Evolutionary conservation across 2,888 invertebrate genomes (phyloP).

Genomic region (Cenopis cana): DNA sequence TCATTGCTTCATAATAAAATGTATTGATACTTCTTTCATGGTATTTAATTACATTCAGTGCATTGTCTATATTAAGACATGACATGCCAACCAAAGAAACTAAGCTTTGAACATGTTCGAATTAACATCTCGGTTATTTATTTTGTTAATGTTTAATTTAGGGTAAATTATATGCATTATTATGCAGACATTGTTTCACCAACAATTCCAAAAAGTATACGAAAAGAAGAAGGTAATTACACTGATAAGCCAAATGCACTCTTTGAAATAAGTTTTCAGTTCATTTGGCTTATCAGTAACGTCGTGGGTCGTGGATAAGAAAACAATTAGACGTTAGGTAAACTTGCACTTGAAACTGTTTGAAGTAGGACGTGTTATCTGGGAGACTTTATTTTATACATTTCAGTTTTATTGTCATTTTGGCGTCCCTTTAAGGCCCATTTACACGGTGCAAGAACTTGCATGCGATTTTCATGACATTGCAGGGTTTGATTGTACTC

Average conservation of each 20-base stretch:
- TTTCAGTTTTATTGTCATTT: too few species aligned
- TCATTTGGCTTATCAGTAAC: slow-evolving; percentile 26
- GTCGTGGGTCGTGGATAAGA: background rate
- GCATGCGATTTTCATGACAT: too few species aligned
- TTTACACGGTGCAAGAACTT: too few species aligned
- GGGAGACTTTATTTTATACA: background rate
- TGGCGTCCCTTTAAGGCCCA: too few species aligned
- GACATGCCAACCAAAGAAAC: background rate
- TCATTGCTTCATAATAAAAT: slow-evolving; percentile 13
- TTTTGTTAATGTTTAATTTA: too few species aligned
- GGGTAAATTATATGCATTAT: background rate
- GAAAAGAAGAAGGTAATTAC: background rate
- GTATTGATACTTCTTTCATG: slow-evolving; percentile 7
- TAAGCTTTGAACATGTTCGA: background rate
- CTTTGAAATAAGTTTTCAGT: slow-evolving; percentile 4
- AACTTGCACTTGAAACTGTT: slow-evolving; percentile 27
- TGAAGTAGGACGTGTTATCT: slow-evolving; percentile 8
- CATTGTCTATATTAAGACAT: slow-evolving; percentile 3
- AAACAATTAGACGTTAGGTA: slow-evolving; percentile 18
- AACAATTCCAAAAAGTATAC: too few species aligned
- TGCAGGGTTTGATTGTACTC: too few species aligned
- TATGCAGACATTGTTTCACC: background rate
- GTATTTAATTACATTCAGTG: background rate
- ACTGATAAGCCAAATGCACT: too few species aligned
- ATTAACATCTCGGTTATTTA: background rate